Percentiles rank a stretch among this genome's conserved stretches.
phyloP scores from a whole-genome alignment of 2,888 invertebrate species.

The Stenotaenia linearis region DNA sequence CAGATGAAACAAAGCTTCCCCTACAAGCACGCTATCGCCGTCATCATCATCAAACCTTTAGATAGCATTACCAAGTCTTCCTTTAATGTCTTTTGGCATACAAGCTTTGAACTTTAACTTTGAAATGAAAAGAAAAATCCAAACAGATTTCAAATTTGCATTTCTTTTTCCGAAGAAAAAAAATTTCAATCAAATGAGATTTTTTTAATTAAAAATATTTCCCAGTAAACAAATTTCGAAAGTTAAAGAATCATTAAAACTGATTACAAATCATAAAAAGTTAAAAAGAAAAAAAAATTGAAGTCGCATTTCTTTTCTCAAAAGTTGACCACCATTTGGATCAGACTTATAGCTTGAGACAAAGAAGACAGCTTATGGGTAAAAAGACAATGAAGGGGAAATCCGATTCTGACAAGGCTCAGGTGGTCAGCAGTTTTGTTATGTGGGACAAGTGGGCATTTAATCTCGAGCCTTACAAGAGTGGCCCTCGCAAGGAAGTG shows the following conservation, averaged over 20 bases:
- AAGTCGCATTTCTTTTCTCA: neutral
- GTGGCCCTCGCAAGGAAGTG: neutral
- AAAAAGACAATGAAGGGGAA: neutral
- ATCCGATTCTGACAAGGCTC: neutral
- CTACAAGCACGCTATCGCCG: neutral
- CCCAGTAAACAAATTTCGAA: neutral
- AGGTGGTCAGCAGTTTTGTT: neutral
- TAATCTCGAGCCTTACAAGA: neutral
- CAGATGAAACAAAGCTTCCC: neutral
- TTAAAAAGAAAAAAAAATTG: neutral
- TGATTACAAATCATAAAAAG: too few species aligned
- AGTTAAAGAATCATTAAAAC: too few species aligned
- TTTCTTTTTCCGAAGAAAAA: neutral
- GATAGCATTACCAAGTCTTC: neutral
- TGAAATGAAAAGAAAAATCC: neutral
- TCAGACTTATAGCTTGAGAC: neutral
- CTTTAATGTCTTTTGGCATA: neutral
- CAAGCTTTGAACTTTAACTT: neutral
- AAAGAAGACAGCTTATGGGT: neutral
- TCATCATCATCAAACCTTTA: neutral
- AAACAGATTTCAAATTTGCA: neutral
- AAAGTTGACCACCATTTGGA: neutral
- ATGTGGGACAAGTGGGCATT: neutral
- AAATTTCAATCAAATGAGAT: neutral
- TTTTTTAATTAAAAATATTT: neutral